phyloP scores from a whole-genome alignment of 2,113 vertebrate genomes.

The Ptilorrhoa leucosticta region DNA sequence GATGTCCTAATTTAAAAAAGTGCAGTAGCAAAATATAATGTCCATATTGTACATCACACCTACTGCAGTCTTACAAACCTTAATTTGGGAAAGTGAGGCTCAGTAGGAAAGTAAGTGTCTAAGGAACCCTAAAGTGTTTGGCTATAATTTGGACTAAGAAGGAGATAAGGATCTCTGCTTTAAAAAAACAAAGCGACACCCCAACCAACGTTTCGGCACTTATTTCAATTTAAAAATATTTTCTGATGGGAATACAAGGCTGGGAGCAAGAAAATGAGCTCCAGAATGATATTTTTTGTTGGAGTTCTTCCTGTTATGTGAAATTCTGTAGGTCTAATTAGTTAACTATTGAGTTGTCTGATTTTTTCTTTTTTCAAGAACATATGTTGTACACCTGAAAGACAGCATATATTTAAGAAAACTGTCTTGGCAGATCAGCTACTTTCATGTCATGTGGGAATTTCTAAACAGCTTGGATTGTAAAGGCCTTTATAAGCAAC shows the following conservation, averaged over 20 bases:
- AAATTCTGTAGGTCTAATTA: neutral
- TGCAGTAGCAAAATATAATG: neutral
- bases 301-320: neutral
- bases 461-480: neutral
- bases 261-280: neutral
- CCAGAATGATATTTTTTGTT: neutral
- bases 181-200: neutral
- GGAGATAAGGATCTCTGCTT: neutral
- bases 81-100: neutral
- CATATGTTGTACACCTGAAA: neutral
- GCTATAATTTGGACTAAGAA: neutral
- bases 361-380: neutral
- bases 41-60: accelerated
- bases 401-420: neutral
- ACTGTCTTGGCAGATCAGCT: neutral
- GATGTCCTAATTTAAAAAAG: neutral
- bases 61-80: neutral
- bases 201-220: neutral
- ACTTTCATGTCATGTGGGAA: neutral
- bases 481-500: neutral
- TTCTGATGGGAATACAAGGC: neutral
- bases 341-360: neutral
- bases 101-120: neutral
- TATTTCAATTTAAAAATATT: neutral
- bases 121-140: neutral